Evolutionary conservation across 2,797 vertebrate genomes (phyloP), one percentile per base, ranked within the genome.

Genomic region (Spondyliosoma cantharus): DNA sequence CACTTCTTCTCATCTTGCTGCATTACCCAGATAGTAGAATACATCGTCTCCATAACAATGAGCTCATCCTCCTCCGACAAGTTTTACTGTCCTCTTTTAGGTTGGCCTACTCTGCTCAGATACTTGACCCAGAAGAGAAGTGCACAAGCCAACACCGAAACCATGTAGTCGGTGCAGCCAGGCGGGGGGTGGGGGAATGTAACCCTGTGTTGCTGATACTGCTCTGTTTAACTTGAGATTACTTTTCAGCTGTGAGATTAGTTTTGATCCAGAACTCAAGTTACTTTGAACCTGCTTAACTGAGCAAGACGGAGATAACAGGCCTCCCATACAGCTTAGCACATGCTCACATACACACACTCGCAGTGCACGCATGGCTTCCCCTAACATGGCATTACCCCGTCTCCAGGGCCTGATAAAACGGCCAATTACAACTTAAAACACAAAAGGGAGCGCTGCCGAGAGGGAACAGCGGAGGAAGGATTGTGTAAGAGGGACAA

Each of bases 231-330:
- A 67, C 56, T 54, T 85, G 37, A 29, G 20, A 67, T 25, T 20
- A 62, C 37, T 37, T 37, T 72, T 60, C 69, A 46, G 46, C 37
- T 48, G n/a, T 25, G 43, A 65, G 71, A 76, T 70, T 61, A 22
- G 25, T 66, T 80, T 68, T 45, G 57, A 82, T 72, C 48, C 46
- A 72, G 5, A 74, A 75, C 62, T 69, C 29, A 32, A 76, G 50
- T 60, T 48, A 60, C 81, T 93, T 88, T 90, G 83, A 91, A 87
- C 64, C 63, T 64, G 80, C 64, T 89, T 78, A 87, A 90, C 81
- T 69, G 83, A 89, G 86, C 87, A 85, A 78, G 61, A 82, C 71
- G n/a, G 57, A 83, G 76, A 85, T 78, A 87, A 78, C 73, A 71
- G 59, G 60, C 63, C 66, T 71, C 73, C 25, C 27, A 16, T 56